Percentiles rank a stretch among this genome's conserved stretches.
Conservation (phyloP, 2,797 vertebrate species). For the Triplophysa bombifrons region DNA sequence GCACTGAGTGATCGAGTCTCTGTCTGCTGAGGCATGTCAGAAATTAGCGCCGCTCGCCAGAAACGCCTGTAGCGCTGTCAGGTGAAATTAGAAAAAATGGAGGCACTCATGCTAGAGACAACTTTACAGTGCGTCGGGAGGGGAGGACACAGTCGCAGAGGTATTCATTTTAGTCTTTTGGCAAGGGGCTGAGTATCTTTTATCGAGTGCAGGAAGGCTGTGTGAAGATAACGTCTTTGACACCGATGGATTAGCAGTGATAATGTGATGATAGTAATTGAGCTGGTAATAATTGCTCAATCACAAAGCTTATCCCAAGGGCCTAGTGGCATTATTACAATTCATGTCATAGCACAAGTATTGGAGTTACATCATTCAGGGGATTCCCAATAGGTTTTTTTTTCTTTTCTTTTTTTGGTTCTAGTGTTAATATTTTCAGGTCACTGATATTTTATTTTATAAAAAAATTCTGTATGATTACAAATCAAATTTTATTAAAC, state of each 20-base stretch:
- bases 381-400: constrained; percentile 66
- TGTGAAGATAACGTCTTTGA: constrained; percentile 62
- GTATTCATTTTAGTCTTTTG: constrained; percentile 72
- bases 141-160: constrained; percentile 64
- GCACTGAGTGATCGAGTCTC: constrained; percentile 65
- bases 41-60: constrained; percentile 66
- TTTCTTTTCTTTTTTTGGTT: constrained; percentile 59
- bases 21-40: constrained; percentile 70
- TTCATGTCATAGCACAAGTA: constrained; percentile 62
- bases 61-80: constrained; percentile 75
- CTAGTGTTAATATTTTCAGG: background rate
- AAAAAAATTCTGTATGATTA: background rate
- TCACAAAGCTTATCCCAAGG: constrained; percentile 73
- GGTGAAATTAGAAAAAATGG: constrained; percentile 79
- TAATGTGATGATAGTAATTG: constrained; percentile 83
- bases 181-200: constrained; percentile 67
- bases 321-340: constrained; percentile 70
- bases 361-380: constrained; percentile 50
- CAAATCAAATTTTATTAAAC: constrained; percentile 1
- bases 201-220: constrained; percentile 72
- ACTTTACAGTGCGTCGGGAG: constrained; percentile 46
- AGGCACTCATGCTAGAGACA: constrained; percentile 75
- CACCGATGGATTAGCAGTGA: constrained; percentile 76
- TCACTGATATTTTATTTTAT: background rate
- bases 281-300: constrained; percentile 81